Conservation (phyloP, 2,888 invertebrate genomes). For the Diarsia rubi region DNA sequence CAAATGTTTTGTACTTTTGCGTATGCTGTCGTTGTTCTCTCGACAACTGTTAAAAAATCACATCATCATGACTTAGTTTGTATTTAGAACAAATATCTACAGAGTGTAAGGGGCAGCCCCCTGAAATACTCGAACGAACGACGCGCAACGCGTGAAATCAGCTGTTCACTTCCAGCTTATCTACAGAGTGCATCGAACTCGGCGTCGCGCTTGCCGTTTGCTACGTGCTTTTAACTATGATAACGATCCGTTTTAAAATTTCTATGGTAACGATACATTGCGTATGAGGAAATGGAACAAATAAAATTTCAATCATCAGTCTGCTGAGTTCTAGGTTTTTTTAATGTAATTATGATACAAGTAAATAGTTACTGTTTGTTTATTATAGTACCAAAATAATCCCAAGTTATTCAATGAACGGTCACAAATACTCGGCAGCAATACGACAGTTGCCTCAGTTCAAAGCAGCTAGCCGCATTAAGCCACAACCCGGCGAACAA, state of each 20-base stretch:
- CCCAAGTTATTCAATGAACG: not conserved
- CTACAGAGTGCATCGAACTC: too few relatives aligned
- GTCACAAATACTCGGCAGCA: constrained; percentile 5
- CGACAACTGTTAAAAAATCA: constrained; percentile 26
- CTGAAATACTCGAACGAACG: too few relatives aligned
- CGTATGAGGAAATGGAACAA: too few relatives aligned
- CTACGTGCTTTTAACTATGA: too few relatives aligned
- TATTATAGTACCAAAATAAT: not conserved
- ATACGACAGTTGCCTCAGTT: not conserved
- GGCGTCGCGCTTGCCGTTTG: too few relatives aligned
- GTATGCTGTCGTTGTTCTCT: constrained; percentile 15
- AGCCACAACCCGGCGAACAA: constrained; percentile 31
- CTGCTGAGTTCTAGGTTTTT: not conserved
- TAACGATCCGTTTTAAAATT: too few relatives aligned
- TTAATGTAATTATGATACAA: not conserved
- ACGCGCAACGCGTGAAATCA: too few relatives aligned
- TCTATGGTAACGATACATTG: too few relatives aligned
- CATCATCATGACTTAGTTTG: constrained; percentile 17
- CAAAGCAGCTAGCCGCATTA: constrained; percentile 3
- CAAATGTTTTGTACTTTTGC: constrained; percentile 55
- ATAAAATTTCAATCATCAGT: too few relatives aligned
- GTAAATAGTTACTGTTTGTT: not conserved
- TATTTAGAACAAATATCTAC: not conserved
- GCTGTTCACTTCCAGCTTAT: too few relatives aligned
- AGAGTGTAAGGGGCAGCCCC: too few relatives aligned